phyloP scores from a whole-genome alignment of 2,113 vertebrate genomes.

The Hylia prasina region DNA sequence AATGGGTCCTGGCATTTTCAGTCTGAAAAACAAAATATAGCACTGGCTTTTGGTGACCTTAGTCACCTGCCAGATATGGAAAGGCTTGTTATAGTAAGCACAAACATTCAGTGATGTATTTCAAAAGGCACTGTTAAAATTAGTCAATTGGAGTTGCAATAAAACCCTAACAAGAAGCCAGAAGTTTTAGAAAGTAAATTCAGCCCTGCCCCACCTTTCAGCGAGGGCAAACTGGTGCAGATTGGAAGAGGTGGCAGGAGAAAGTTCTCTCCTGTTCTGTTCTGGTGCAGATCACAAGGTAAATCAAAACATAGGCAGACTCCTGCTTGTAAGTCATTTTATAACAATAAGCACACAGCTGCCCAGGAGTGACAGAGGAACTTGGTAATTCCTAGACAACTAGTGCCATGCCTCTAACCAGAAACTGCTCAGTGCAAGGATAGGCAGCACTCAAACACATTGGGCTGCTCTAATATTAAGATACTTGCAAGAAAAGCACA shows the following conservation, averaged over 20 bases:
- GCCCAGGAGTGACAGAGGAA: neutral
- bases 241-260: neutral
- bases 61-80: neutral
- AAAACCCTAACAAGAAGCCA: neutral
- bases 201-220: neutral
- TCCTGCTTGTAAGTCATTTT: neutral
- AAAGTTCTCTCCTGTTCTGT: neutral
- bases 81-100: neutral
- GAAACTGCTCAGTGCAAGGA: neutral
- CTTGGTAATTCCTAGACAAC: neutral
- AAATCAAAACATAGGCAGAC: neutral
- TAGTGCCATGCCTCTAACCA: neutral
- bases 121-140: neutral
- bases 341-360: neutral
- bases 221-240: neutral
- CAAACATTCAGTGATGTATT: neutral
- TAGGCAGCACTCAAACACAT: neutral
- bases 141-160: neutral
- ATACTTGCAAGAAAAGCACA: neutral
- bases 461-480: neutral
- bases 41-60: neutral
- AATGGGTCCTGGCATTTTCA: neutral
- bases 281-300: neutral
- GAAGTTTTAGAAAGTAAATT: neutral
- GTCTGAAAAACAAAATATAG: neutral